phyloP scores from a whole-genome alignment of 2,113 vertebrate genomes.

The Arvicanthis niloticus region DNA sequence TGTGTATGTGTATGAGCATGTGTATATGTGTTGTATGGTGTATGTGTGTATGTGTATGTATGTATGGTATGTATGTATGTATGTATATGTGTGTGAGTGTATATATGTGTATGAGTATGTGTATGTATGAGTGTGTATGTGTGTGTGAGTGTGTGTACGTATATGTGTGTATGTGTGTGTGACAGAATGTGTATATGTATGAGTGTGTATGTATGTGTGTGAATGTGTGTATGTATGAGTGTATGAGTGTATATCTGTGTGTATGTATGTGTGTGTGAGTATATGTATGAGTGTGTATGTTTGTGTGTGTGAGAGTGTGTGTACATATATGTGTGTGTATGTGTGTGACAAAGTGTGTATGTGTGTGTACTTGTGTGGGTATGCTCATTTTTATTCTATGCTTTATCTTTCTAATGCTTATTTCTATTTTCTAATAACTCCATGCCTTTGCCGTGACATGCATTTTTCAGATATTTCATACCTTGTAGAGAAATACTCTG shows the following conservation, averaged over 20 bases:
- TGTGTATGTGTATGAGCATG: background rate
- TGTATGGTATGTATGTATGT: background rate
- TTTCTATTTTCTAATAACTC: constrained; percentile 51
- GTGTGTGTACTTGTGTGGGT: background rate
- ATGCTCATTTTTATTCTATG: background rate
- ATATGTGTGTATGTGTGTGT: too few species aligned
- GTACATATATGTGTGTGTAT: background rate
- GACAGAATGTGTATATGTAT: too few species aligned
- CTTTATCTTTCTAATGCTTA: background rate
- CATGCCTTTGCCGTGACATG: background rate
- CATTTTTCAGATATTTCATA: constrained; percentile 29
- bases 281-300: too few species aligned
- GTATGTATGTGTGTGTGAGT: too few species aligned
- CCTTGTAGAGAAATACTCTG: background rate
- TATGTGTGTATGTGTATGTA: background rate
- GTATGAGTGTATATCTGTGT: background rate
- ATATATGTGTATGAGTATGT: background rate
- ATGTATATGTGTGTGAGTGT: background rate
- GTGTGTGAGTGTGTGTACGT: too few species aligned
- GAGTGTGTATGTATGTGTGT: too few species aligned
- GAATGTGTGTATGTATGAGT: too few species aligned
- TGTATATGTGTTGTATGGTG: background rate
- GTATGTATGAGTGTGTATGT: background rate
- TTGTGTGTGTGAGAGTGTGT: too few species aligned
- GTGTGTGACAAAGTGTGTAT: too few species aligned